Percentiles rank a stretch among this genome's conserved stretches.
Conservation (phyloP, 64 coral and sea anemone species). For the Catalaphyllia jardinei region DNA sequence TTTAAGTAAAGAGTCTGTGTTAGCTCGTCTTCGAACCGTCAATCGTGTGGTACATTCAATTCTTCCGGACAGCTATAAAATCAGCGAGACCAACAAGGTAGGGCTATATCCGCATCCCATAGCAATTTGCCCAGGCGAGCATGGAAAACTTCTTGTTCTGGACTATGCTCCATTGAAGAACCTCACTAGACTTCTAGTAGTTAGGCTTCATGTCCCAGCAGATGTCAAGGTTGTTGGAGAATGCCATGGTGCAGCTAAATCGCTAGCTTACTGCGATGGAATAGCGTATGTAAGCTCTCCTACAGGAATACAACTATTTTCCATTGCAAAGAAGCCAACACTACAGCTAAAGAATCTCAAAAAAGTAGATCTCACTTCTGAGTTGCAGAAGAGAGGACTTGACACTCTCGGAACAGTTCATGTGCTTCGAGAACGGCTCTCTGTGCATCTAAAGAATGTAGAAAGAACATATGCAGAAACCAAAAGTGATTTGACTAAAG, state of each 20-base stretch:
- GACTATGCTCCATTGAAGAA: constrained; percentile 70
- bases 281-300: constrained; percentile 38
- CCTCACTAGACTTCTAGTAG: constrained; percentile 43
- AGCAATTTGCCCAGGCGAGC: constrained; percentile 18
- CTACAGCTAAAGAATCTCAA: constrained; percentile 38
- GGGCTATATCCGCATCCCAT: constrained; percentile 65
- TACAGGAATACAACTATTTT: constrained; percentile 38
- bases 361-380: constrained; percentile 47
- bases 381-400: constrained; percentile 42
- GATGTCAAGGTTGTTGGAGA: constrained; percentile 64
- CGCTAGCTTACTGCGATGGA: constrained; percentile 39
- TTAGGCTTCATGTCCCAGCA: constrained; percentile 68
- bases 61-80: constrained; percentile 56
- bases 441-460: constrained; percentile 11
- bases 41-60: constrained; percentile 56
- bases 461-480: constrained; percentile 28
- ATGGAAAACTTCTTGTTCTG: constrained; percentile 54
- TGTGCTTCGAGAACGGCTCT: constrained; percentile 33
- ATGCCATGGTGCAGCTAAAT: constrained; percentile 21
- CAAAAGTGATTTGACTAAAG: constrained; percentile 11
- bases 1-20: constrained; percentile 45
- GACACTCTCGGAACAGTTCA: constrained; percentile 25
- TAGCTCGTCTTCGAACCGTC: constrained; percentile 35
- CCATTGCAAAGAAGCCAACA: constrained; percentile 45
- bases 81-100: constrained; percentile 52